These are phyloP conservation scores for Leptodactylus fuscus DNA, from an alignment of 2,113 vertebrate genomes.

Conservation along the genomic window DNA sequence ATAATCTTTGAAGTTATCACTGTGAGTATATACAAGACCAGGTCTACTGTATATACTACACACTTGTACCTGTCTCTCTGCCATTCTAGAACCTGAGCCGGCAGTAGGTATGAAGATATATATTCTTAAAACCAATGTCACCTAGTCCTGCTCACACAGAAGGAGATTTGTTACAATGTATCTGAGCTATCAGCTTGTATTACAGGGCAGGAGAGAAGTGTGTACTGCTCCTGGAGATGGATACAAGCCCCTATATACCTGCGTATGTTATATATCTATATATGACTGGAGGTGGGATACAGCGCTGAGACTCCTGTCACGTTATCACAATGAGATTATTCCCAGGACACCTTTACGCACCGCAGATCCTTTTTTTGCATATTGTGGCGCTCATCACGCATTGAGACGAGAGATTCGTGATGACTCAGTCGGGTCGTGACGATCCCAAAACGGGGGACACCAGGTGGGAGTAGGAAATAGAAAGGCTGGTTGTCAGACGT, in stretches of 20 bases:
- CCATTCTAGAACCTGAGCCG: not conserved
- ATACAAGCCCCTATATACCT: too few species aligned
- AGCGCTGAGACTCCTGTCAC: not conserved
- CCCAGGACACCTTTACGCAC: not conserved
- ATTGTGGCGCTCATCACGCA: not conserved
- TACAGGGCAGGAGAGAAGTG: too few species aligned
- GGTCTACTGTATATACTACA: too few species aligned
- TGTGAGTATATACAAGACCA: too few species aligned
- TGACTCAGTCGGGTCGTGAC: not conserved
- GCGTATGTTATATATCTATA: too few species aligned
- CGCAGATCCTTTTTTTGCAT: not conserved
- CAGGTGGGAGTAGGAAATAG: not conserved
- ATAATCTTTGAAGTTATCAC: not conserved
- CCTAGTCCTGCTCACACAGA: not conserved
- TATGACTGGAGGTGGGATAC: not conserved
- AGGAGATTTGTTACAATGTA: not conserved
- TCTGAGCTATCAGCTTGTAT: not conserved
- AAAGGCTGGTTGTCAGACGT: not conserved
- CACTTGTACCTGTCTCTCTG: too few species aligned
- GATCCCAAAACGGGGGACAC: not conserved
- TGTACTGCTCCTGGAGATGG: too few species aligned
- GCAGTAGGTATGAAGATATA: not conserved
- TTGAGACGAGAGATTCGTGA: not conserved
- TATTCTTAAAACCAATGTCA: too few species aligned
- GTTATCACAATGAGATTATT: not conserved